Conservation (phyloP, 2,888 invertebrate genomes). For the Mythimna vitellina region DNA sequence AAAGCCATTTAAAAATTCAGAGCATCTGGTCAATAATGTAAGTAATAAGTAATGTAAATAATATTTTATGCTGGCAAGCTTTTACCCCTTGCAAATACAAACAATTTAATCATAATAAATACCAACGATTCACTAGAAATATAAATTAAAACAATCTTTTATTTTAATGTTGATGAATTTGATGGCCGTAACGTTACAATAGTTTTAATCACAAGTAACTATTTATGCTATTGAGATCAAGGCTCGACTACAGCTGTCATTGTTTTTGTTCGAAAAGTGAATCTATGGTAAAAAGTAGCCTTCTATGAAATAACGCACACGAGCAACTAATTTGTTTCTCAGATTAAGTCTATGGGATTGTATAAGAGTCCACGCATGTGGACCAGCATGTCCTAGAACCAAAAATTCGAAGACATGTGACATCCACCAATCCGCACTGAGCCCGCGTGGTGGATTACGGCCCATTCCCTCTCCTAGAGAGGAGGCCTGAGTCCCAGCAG, state of each 20-base stretch:
- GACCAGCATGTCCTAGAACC: too few species aligned
- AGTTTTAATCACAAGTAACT: slow-evolving; percentile 42
- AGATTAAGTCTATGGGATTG: too few species aligned
- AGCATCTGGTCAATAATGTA: not conserved
- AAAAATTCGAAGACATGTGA: too few species aligned
- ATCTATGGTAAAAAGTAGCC: slow-evolving; percentile 1
- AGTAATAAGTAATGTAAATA: slow-evolving; percentile 6
- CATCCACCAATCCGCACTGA: too few species aligned
- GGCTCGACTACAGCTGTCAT: slow-evolving; percentile 49
- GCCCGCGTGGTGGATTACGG: too few species aligned
- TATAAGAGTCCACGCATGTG: too few species aligned
- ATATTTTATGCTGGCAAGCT: not conserved
- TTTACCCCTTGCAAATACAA: not conserved
- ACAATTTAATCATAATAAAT: not conserved
- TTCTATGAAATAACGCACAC: not conserved
- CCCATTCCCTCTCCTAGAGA: too few species aligned
- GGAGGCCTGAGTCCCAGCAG: too few species aligned
- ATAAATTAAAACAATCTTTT: slow-evolving; percentile 11
- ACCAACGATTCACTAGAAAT: not conserved
- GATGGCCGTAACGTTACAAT: slow-evolving; percentile 52
- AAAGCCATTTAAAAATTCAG: slow-evolving; percentile 18
- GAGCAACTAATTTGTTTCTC: too few species aligned
- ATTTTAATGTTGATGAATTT: slow-evolving; percentile 35
- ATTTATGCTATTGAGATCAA: slow-evolving; percentile 65
- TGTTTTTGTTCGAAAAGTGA: slow-evolving; percentile 35